phyloP scores from a whole-genome alignment of 2,797 vertebrate species.

The Yasuhikotakia modesta region DNA sequence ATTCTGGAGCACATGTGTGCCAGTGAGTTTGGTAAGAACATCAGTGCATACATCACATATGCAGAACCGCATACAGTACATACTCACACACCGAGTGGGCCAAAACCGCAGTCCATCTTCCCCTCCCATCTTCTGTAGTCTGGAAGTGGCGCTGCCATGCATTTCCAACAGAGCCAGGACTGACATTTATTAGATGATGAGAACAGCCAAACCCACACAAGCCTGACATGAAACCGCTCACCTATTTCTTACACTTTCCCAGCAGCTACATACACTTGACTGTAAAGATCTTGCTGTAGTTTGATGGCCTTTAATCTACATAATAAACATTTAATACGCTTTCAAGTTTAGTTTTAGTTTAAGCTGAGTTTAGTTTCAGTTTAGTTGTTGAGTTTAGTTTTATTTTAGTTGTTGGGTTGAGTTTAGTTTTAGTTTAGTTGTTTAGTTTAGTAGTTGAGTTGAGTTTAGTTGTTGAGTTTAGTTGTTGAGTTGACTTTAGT shows the following conservation, averaged over 20 bases:
- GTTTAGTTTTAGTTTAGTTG: background rate
- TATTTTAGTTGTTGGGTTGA: no score
- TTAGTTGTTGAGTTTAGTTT: background rate
- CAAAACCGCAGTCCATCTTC: conserved; percentile 22
- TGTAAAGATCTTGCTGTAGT: background rate
- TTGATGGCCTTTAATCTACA: conserved; percentile 10
- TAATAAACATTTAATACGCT: background rate
- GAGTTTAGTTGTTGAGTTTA: background rate
- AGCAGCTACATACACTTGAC: background rate
- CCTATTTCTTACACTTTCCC: conserved; percentile 8
- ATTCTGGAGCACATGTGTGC: conserved; percentile 92
- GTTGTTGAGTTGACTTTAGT: background rate
- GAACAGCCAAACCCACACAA: conserved; percentile 26
- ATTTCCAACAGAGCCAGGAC: conserved; percentile 28
- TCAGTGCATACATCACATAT: conserved; percentile 12
- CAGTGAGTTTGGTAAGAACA: conserved; percentile 91
- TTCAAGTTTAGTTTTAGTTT: background rate
- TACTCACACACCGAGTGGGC: background rate
- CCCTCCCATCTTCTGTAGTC: conserved; percentile 24
- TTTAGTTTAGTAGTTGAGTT: no score
- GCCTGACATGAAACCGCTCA: conserved; percentile 15
- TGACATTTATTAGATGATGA: conserved; percentile 25
- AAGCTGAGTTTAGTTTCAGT: background rate
- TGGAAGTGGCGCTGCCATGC: conserved; percentile 36
- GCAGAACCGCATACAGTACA: conserved; percentile 21